Conservation (phyloP, 1,140 invertebrate species). For the Dryas iulia region DNA sequence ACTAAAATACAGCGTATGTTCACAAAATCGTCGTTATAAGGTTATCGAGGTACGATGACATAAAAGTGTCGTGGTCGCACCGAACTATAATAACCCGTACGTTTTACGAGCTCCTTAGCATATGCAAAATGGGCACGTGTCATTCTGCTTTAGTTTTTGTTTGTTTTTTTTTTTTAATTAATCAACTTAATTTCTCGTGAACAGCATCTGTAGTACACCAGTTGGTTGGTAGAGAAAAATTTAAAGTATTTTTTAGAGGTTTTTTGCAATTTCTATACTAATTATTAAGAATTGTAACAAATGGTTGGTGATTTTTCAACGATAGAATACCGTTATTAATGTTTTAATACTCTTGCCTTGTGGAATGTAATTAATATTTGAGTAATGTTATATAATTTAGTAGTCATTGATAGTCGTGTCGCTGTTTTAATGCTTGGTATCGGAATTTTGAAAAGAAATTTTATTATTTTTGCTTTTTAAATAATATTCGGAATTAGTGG, state of each 20-base stretch:
- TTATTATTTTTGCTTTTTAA: too few species aligned
- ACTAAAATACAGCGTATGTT: not conserved
- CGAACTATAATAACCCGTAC: constrained; percentile 42
- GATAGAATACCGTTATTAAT: not conserved
- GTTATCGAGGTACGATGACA: constrained; percentile 56
- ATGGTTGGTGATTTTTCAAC: constrained; percentile 14
- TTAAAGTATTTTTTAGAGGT: not conserved
- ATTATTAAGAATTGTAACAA: constrained; percentile 9
- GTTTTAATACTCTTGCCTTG: constrained; percentile 4
- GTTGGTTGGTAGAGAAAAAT: constrained; percentile 18
- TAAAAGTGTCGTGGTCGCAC: constrained; percentile 55
- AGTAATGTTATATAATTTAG: not conserved
- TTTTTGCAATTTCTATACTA: constrained; percentile 19
- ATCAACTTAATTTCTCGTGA: constrained; percentile 21
- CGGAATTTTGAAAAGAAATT: not conserved
- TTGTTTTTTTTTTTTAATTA: constrained; percentile 37
- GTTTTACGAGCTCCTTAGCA: constrained; percentile 39
- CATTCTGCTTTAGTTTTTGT: constrained; percentile 35
- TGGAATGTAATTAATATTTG: constrained; percentile 10
- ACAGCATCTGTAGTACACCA: constrained; percentile 37
- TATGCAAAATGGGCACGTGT: constrained; percentile 61
- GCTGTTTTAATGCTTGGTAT: not conserved
- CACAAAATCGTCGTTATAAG: constrained; percentile 22
- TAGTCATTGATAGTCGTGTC: not conserved
- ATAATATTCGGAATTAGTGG: too few species aligned